A percentile compares a stretch with the other conserved stretches of the same genome.
These are phyloP conservation scores for Ditylenchus dipsaci DNA, from an alignment of 1,140 invertebrate species.

Conservation along the genomic window DNA sequence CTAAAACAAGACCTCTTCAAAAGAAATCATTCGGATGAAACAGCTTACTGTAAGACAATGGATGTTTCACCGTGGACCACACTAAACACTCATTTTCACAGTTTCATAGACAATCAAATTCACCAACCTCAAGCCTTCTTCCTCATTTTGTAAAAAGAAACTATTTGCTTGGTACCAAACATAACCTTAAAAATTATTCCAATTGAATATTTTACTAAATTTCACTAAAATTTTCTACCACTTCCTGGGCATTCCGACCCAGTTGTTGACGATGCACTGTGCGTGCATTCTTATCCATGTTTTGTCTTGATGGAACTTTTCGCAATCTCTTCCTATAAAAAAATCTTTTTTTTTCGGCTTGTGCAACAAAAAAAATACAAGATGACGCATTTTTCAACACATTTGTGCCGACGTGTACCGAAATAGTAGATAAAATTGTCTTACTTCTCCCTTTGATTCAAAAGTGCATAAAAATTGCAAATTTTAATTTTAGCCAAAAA, in stretches of 20 bases:
- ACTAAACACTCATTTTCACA: background rate
- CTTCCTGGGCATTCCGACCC: background rate
- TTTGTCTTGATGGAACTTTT: conserved; percentile 26
- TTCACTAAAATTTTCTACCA: background rate
- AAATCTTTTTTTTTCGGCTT: background rate
- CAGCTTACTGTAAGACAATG: conserved; percentile 14
- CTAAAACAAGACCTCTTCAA: no score
- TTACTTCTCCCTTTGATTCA: no score
- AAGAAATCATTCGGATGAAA: background rate
- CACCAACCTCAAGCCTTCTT: background rate
- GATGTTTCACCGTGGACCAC: conserved; percentile 22
- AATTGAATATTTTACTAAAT: background rate
- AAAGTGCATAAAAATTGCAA: no score
- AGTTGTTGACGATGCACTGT: background rate
- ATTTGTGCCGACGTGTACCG: no score
- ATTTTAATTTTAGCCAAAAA: no score
- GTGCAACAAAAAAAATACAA: background rate
- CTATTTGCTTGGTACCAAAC: conserved; percentile 20
- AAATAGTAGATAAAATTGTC: no score
- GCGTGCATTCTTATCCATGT: background rate
- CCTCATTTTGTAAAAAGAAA: conserved; percentile 3
- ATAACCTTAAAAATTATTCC: conserved; percentile 14
- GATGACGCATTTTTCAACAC: no score
- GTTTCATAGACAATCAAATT: no score
- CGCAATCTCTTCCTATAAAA: conserved; percentile 15